Base-by-base conservation (phyloP, 2,888 invertebrate species). In the Thera britannica region DNA sequence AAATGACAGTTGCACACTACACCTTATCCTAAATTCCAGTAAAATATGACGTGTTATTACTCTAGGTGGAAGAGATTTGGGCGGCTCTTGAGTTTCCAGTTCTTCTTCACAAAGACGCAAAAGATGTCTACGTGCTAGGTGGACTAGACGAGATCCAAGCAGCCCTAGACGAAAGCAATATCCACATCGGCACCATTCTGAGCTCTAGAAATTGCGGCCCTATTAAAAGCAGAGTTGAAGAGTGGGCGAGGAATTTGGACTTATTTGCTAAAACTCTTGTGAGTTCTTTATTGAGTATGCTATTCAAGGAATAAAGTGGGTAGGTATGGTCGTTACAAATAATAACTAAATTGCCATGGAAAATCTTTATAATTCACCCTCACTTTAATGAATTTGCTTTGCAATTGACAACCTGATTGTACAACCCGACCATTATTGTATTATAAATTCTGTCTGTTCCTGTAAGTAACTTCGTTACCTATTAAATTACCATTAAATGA, bases 171-270 rank as follows among this genome's bases (percentile, higher is more conserved):
- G 98, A 98, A 83, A 97, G 97, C 78, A 97, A 96, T 84, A 98
- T 98, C 62, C 97, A 97, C 81, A 95, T 98, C 51, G 96, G 96
- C 76, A 98, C 98, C 0, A 98, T 98, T 58, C 95, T 97, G 0
- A 97, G 97, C 78, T 98, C 98, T 0, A 94, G 97, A 58, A 96
- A 97, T 87, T 97, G 98, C 11, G 97, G 96, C 0, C 98, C 98
- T 0, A 98, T 98, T 68, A 97, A 96, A 81, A 85, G 95, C 34
- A 92, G 96, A 62, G 97, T 98, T 0, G 97, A 98, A 56, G 97
- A 98, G 72, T 98, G 98, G 98, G 92, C 94, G 0, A 94, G 91
- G 70, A 95, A 96, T 70, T 89, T 98, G 73, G 97, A 98, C 11
- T 89, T 97, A n/a, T 98, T 98, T 83, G 90, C 96, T 1, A 96